Evolutionary conservation across 2,888 invertebrate genomes (phyloP), one percentile per base, ranked within the genome.

Genomic region (Epistrophella euchroma): DNA sequence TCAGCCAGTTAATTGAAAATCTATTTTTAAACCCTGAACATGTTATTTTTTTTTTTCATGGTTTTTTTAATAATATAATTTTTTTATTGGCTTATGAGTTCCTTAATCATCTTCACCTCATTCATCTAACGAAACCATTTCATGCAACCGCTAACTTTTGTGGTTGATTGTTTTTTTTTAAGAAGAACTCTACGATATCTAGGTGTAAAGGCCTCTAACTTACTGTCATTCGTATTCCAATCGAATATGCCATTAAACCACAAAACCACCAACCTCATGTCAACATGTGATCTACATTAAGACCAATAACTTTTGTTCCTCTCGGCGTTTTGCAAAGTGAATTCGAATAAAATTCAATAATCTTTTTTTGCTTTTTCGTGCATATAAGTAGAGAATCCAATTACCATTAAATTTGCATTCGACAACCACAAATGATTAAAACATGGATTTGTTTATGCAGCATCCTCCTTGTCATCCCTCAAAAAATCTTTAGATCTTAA

Each of bases 401-500:
- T 83, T 78, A 62, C 73, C 55, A 56, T 56, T 52, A n/a, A 55
- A 22, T 35, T 37, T 17, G 25, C 22, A 25, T 58, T 64, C 56
- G 45, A 72, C 78, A 74, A 74, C 62, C 70, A 43, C 78, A 83
- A 83, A 74, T 84, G 47, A n/a, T n/a, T n/a, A 62, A 40, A 13
- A 4, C 2, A 25, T 28, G 6, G 15, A 4, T 1, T 15, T 2
- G 15, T 1, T 40, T 40, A 15, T 0, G 37, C 37, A 11, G 15
- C 10, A 35, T 35, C 2, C 35, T 35, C 2, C 11, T 35, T 35
- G 10, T 35, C 35, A 35, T 35, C n/a, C n/a, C n/a, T n/a, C 28
- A 28, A 28, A 28, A 6, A 28, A 28, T 28, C 28, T 28, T 28
- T 28, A 28, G 28, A 28, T 28, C 28, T 28, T 28, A 28, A 28